Conservation (phyloP, 1,140 invertebrate genomes). For the Octopus sinensis region DNA sequence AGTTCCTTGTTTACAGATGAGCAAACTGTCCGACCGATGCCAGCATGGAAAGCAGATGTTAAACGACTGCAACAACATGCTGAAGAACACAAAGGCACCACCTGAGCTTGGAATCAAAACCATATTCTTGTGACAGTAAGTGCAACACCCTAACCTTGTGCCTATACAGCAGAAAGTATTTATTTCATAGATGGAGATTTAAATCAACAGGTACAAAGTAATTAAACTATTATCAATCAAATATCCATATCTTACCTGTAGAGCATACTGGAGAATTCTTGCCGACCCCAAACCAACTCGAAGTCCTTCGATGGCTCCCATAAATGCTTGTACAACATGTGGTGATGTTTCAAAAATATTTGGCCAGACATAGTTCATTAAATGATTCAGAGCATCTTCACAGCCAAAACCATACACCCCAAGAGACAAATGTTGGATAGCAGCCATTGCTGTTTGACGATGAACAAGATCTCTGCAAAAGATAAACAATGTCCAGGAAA, state of each 20-base stretch:
- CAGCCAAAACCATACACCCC: slow-evolving; percentile 99
- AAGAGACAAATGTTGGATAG: slow-evolving; percentile 97
- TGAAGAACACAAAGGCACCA: too few relatives aligned
- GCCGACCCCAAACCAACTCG: slow-evolving; percentile 92
- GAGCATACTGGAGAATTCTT: slow-evolving; percentile 91
- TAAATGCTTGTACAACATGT: slow-evolving; percentile 98
- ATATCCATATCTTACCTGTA: slow-evolving; percentile 70
- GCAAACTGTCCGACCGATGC: too few relatives aligned
- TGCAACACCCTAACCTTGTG: too few relatives aligned
- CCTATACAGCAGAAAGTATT: too few relatives aligned
- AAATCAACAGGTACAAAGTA: too few relatives aligned
- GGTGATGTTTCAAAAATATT: slow-evolving; percentile 99
- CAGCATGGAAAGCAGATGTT: too few relatives aligned
- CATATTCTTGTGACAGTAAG: too few relatives aligned
- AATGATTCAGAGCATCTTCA: slow-evolving; percentile 94
- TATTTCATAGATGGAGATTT: too few relatives aligned
- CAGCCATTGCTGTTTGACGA: slow-evolving; percentile 96
- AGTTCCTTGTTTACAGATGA: too few relatives aligned
- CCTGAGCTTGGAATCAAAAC: too few relatives aligned
- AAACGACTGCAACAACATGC: too few relatives aligned
- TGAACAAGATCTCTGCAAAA: slow-evolving; percentile 90
- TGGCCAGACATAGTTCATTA: slow-evolving; percentile 99
- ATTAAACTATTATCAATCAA: background rate
- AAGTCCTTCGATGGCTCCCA: slow-evolving; percentile 97
- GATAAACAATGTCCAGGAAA: slow-evolving; percentile 20